Evolutionary conservation across 2,888 invertebrate genomes (phyloP).

Genomic region (Sarcophaga rosellei): DNA sequence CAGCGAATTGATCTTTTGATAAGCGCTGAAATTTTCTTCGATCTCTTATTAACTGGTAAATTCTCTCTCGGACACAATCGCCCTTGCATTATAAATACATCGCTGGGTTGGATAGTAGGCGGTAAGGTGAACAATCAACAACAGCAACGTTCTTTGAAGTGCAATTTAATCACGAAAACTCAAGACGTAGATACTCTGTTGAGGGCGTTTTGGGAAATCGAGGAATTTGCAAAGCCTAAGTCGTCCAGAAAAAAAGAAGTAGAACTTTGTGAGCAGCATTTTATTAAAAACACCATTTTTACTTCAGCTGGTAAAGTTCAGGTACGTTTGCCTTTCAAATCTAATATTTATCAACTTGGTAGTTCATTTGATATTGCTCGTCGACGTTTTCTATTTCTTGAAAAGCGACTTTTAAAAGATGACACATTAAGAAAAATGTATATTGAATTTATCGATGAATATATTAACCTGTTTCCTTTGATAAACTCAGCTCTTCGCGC

Average conservation of each 20-base stretch:
- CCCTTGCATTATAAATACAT: no score
- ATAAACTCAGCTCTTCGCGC: background rate
- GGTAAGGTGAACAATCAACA: no score
- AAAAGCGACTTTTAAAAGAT: slow-evolving; percentile 38
- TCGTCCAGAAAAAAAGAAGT: background rate
- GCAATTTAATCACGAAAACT: no score
- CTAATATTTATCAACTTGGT: background rate
- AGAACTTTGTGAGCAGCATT: background rate
- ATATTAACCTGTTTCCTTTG: background rate
- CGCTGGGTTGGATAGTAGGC: no score
- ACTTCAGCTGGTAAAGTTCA: background rate
- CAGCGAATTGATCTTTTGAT: no score
- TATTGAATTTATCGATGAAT: slow-evolving; percentile 39
- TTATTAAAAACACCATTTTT: background rate
- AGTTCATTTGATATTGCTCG: slow-evolving; percentile 40
- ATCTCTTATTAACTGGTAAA: no score
- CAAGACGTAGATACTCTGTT: no score
- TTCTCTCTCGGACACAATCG: no score
- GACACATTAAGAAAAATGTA: slow-evolving; percentile 21
- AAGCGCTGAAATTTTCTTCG: no score
- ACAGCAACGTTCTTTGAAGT: no score
- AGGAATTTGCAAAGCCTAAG: no score
- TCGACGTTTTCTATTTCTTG: slow-evolving; percentile 28
- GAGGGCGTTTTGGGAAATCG: no score
- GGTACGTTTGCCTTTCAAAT: background rate